phyloP scores from a whole-genome alignment of 2,113 vertebrate species.

The Sapajus apella region DNA sequence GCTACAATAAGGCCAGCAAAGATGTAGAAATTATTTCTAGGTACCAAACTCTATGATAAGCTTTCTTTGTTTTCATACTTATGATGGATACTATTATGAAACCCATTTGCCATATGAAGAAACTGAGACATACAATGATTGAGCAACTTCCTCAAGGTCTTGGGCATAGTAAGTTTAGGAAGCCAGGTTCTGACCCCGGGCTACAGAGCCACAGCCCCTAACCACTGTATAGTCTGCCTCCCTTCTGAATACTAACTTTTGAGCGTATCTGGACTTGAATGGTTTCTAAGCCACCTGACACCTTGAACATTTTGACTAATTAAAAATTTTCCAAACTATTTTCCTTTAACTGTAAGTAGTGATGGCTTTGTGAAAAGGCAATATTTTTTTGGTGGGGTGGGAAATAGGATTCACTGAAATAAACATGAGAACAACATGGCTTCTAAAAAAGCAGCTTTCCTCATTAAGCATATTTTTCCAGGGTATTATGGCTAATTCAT shows the following conservation, averaged over 20 bases:
- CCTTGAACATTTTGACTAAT: conserved; percentile 15
- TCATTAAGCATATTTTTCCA: conserved; percentile 62
- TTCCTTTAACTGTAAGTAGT: background rate
- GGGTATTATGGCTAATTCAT: conserved; percentile 57
- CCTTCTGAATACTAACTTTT: background rate
- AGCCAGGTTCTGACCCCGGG: background rate
- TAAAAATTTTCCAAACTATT: background rate
- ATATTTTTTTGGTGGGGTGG: fast-evolving
- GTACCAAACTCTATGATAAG: background rate
- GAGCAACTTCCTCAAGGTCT: background rate
- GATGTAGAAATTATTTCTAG: background rate
- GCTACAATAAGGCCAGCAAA: background rate
- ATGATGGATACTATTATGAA: background rate
- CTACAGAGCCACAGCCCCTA: no score
- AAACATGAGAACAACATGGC: background rate
- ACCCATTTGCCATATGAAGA: background rate
- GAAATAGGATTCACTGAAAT: background rate
- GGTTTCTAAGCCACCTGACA: background rate
- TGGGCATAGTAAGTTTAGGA: background rate
- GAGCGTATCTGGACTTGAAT: background rate
- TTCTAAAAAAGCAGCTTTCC: background rate
- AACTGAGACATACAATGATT: background rate
- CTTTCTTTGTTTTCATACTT: background rate
- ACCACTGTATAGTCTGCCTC: fast-evolving
- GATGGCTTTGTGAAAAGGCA: background rate